Base-by-base conservation (phyloP, 1,140 invertebrate genomes). In the Grapholita molesta region DNA sequence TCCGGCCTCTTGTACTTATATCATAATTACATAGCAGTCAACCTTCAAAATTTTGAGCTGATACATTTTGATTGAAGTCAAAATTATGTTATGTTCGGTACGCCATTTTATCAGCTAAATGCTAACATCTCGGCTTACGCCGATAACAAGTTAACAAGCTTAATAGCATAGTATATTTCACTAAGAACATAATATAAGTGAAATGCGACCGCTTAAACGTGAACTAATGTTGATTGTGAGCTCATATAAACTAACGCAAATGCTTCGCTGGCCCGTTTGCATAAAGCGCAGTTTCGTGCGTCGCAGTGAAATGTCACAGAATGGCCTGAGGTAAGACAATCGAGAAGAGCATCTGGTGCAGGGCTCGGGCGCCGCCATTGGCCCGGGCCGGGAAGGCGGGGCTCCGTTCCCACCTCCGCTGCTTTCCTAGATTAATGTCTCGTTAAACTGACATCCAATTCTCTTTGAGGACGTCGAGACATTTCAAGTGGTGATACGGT, bases 391-490 rank as follows among this genome's bases (percentile, higher is more conserved):
- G 15, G 52, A 38, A 42, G 74, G 74, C 71, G 69, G 71, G 70
- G 67, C 74, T 21, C 64, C 67, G 48, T 6, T 23, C 74, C 66
- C 74, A 69, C 74, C 74, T 72, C 67, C 70, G 48, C 57, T 65
- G 68, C 18, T 66, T 53, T 68, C 64, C 71, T 73, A 72, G 73
- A 75, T 75, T 68, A 67, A 75, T 73, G 68, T 65, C 57, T 71
- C 55, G 68, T 61, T 61, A 38, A n/a, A 32, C 12, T 25, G 55
- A 61, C 55, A 61, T 61, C 55, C 55, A 30, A 61, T 61, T 61
- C 25, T 61, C 55, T 61, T 30, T 61, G 55, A 25, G 21, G n/a
- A 25, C 28, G 53, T 57, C 53, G 18, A 30, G 24, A 61, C 55
- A 48, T 48, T 48, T 48, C 3, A 48, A 21, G 42, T 15, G 12